A percentile compares a stretch with the other conserved stretches of the same genome.
phyloP scores from a whole-genome alignment of 2,797 vertebrate species.

The Enteromius afrohamiltoni region DNA sequence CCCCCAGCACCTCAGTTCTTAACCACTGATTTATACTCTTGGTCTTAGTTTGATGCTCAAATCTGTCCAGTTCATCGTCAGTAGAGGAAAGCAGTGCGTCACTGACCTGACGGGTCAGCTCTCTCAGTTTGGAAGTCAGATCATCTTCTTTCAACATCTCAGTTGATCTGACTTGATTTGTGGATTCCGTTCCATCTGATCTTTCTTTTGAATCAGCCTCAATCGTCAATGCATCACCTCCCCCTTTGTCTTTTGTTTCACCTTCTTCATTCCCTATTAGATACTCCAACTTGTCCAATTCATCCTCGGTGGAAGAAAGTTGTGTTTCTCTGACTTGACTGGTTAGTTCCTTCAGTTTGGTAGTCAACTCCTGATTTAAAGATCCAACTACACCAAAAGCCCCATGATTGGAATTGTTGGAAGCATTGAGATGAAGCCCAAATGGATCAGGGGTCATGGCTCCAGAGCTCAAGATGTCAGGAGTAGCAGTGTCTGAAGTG shows the following conservation, averaged over 20 bases:
- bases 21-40: neutral
- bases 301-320: slow-evolving; percentile 76
- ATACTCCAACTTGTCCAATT: slow-evolving; percentile 65
- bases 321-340: slow-evolving; percentile 53
- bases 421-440: slow-evolving; percentile 30
- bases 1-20: neutral
- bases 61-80: slow-evolving; percentile 72
- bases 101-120: slow-evolving; percentile 35
- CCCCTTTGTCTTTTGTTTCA: slow-evolving; percentile 61
- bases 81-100: slow-evolving; percentile 71
- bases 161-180: neutral
- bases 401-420: neutral
- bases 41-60: neutral
- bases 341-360: slow-evolving; percentile 47
- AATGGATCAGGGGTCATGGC: slow-evolving; percentile 64
- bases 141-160: slow-evolving; percentile 5
- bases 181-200: neutral
- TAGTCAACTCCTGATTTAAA: slow-evolving; percentile 55
- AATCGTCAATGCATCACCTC: slow-evolving; percentile 60
- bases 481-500: slow-evolving; percentile 59
- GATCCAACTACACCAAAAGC: slow-evolving; percentile 39
- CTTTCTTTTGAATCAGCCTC: slow-evolving; percentile 45
- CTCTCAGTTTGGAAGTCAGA: slow-evolving; percentile 52
- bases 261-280: slow-evolving; percentile 9
- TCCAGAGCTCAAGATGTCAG: slow-evolving; percentile 70